Evolutionary conservation across 2,888 invertebrate species (phyloP).

Genomic region (Oscheius sp.): DNA sequence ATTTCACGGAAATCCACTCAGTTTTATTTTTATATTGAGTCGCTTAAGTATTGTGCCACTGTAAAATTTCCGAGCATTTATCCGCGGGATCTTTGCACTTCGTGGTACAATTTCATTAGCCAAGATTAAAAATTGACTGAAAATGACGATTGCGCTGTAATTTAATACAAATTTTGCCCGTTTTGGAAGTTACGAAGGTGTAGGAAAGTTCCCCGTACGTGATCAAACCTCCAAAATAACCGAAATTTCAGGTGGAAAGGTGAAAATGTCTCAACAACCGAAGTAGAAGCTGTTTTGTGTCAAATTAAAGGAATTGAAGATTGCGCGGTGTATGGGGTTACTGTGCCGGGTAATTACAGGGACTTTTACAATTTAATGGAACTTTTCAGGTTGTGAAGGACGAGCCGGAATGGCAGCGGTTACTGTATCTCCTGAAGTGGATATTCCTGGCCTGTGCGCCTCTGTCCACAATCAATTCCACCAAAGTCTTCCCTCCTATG

Average conservation of each 20-base stretch:
- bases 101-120: too few species aligned
- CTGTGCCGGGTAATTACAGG: slow-evolving; percentile 78
- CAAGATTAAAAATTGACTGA: too few species aligned
- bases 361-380: background rate
- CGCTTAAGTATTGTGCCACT: too few species aligned
- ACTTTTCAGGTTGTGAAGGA: slow-evolving; percentile 78
- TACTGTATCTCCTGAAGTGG: slow-evolving; percentile 74
- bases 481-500: slow-evolving; percentile 33
- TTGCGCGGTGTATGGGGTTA: slow-evolving; percentile 92
- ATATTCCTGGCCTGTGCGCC: background rate
- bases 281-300: slow-evolving; percentile 87
- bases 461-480: background rate
- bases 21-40: too few species aligned
- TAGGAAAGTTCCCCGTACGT: too few species aligned
- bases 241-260: slow-evolving; percentile 82
- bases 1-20: too few species aligned
- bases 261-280: slow-evolving; percentile 96
- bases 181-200: too few species aligned
- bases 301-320: slow-evolving; percentile 85
- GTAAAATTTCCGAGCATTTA: too few species aligned
- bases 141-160: too few species aligned
- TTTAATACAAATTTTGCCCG: too few species aligned
- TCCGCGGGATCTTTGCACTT: too few species aligned
- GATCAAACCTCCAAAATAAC: too few species aligned
- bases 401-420: slow-evolving; percentile 93